Base-by-base conservation (phyloP, 1,140 invertebrate genomes). In the Drosophila prosaltans region DNA sequence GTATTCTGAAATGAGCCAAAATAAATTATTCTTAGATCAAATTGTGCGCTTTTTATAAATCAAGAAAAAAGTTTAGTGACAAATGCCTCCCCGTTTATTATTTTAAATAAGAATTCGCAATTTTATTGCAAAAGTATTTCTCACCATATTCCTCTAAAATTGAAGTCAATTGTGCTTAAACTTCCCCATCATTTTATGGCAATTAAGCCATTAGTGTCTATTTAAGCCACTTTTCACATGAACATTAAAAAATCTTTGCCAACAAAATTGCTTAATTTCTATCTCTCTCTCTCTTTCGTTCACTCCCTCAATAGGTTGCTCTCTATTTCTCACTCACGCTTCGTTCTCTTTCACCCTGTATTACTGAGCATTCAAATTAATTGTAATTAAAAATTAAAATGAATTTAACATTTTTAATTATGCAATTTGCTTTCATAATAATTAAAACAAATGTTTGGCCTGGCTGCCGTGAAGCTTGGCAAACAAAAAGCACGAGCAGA, bases 371-470 rank as follows among this genome's bases (percentile, higher is more conserved):
- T 54, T 62, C 68, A 70, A 74, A 89, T 89, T 80, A 84, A 89
- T 84, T 84, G 80, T 84, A 78, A 89, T 88, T 84, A 89, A 88
- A 88, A 80, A 89, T 89, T 80, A 75, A 88, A 88, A 88, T 80
- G 84, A 80, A 78, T 88, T 88, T 71, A 66, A 88, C 74, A 84
- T 89, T 78, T 78, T 89, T 84, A 88, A 89, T 89, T 89, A 84
- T 80, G 74, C 80, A 80, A 89, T 88, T 84, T 72, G 84, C 83
- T 68, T 81, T 81, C 69, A 89, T 84, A 84, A 89, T 88, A 88
- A 89, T 88, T 88, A 89, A 88, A 88, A 89, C 71, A 89, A 89
- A 88, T 83, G 80, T 77, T 73, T 55, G 68, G 58, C 64, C 45
- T 61, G 65, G 36, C 60, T 66, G 75, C 69, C 10, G 9, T 51